Evolutionary conservation across 1,140 invertebrate species (phyloP), one percentile per base, ranked within the genome.

Genomic region (Delia radicum): DNA sequence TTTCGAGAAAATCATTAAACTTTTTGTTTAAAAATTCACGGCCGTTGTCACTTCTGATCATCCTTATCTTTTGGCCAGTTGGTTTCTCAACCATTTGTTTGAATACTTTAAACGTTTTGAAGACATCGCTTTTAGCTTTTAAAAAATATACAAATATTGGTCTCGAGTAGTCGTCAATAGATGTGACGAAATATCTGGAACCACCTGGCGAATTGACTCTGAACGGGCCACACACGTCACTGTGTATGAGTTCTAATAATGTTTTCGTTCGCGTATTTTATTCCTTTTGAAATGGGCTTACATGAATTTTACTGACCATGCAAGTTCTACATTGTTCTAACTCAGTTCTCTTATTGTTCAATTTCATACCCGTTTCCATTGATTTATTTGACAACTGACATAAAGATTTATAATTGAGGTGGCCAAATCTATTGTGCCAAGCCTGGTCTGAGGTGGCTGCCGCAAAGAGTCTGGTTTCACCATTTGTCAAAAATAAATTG

Each of bases 161-260:
- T 21, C 82, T 77, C 18, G 86, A 85, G 71, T 78, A 82, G 72
- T 89, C 86, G 77, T 89, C 87, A 61, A 87, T 88, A 5, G 88
- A 79, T 5, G 79, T 18, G 6, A 87, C 55, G 65, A 86, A 87
- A 74, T 86, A 88, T 71, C 78, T 77, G 0, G 79, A 18, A 1
- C 84, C 82, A 13, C 80, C 79, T 21, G 85, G 26, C 1, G 86
- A 88, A 15, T 69, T 73, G 18, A 73, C 76, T 29, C 85, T 76
- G 81, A 89, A 67, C 24, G 74, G 63, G 33, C 62, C 63, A 75
- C 87, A 87, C 0, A 87, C 78, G 81, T 89, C 87, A 8, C 78
- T 79, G 77, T 88, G 86, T 46, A 89, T 83, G 13, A 87, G 31
- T 73, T 88, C 85, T 21, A 77, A 61, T 21, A 75, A 27, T 10